A percentile compares a stretch with the other conserved stretches of the same genome.
phyloP scores from a whole-genome alignment of 2,888 invertebrate species.

The Azorinus chamasolen region DNA sequence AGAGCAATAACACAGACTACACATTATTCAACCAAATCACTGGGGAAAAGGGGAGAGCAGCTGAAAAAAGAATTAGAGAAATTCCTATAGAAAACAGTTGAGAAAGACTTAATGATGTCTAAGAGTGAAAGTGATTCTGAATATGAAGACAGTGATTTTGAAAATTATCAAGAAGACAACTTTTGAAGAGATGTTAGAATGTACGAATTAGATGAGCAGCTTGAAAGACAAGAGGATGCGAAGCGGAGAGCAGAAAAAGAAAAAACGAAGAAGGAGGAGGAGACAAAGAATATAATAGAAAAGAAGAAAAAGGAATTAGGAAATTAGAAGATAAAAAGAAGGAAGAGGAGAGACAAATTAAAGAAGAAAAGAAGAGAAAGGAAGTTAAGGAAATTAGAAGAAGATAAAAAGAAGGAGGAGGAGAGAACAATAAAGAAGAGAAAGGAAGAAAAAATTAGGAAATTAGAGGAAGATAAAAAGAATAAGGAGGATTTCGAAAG shows the following conservation, averaged over 20 bases:
- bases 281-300: not conserved
- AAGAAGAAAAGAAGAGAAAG: not conserved
- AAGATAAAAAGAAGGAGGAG: conserved; percentile 6
- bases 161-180: no score
- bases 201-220: not conserved
- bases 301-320: not conserved
- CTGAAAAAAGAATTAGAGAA: conserved; percentile 8
- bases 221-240: conserved; percentile 1
- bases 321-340: not conserved
- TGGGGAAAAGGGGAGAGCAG: conserved; percentile 6
- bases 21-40: no score
- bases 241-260: not conserved
- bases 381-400: not conserved
- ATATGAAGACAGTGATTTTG: no score
- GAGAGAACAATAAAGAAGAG: not conserved
- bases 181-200: not conserved
- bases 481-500: no score
- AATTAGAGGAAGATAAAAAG: no score
- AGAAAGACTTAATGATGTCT: not conserved
- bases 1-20: no score
- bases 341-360: not conserved
- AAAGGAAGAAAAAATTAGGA: not conserved
- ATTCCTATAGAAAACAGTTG: not conserved
- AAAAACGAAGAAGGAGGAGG: not conserved
- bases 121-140: not conserved